These are phyloP conservation scores for Falco naumanni DNA, from an alignment of 2,797 vertebrate species.

Conservation along the genomic window DNA sequence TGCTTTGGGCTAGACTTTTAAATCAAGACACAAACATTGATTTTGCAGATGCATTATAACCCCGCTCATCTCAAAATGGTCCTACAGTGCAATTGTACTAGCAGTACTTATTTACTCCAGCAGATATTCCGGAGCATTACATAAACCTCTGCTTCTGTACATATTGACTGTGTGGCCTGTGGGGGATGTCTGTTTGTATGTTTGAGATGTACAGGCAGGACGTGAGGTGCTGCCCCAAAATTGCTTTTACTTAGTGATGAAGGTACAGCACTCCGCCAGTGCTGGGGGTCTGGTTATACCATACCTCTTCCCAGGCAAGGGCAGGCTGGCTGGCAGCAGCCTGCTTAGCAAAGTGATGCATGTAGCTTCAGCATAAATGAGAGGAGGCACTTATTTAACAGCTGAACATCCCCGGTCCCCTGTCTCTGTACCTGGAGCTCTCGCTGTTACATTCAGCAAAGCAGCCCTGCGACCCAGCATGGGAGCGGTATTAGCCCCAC, in stretches of 20 bases:
- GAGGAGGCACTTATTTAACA: not conserved
- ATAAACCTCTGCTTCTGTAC: not conserved
- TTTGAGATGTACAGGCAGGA: not conserved
- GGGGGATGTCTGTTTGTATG: fast-evolving
- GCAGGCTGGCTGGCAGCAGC: fast-evolving
- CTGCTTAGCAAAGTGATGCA: fast-evolving
- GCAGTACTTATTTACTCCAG: not conserved
- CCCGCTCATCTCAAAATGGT: not conserved
- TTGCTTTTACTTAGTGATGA: not conserved
- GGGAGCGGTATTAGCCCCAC: not conserved
- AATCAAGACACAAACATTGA: not conserved
- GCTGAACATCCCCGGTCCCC: not conserved
- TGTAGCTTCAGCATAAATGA: not conserved
- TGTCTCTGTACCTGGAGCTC: not conserved
- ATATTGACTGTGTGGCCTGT: not conserved
- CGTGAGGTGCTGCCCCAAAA: not conserved
- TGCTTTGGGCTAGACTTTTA: conserved; percentile 12
- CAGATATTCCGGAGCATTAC: not conserved
- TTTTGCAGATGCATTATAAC: conserved; percentile 12
- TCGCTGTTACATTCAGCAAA: not conserved
- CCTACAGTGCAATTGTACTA: not conserved
- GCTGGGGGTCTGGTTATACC: too few species aligned
- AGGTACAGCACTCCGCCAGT: fast-evolving
- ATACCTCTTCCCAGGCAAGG: not conserved
- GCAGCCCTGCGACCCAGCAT: fast-evolving